These are phyloP conservation scores for Pangasius djambal DNA, from an alignment of 2,797 vertebrate species.

Conservation along the genomic window DNA sequence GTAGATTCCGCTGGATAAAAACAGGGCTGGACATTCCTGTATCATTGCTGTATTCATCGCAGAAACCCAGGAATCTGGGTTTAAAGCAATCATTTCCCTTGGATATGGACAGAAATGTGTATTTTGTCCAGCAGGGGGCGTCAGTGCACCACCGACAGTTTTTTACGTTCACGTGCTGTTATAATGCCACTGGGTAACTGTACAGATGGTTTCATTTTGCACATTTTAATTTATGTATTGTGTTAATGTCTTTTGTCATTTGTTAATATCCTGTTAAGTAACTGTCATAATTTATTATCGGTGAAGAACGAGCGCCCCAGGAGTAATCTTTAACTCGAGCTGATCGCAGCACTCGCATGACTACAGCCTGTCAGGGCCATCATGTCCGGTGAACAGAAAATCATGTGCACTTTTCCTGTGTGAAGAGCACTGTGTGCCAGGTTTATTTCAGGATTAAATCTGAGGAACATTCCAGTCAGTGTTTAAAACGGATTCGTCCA, in stretches of 20 bases:
- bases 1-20: background rate
- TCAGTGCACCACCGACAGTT: slow-evolving; percentile 24
- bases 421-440: slow-evolving; percentile 14
- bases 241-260: slow-evolving; percentile 36
- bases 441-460: slow-evolving; percentile 17
- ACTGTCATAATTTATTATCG: slow-evolving; percentile 44
- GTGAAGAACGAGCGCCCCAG: background rate
- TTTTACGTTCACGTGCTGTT: slow-evolving; percentile 52
- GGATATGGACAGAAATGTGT: background rate
- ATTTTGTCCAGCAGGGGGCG: slow-evolving; percentile 32
- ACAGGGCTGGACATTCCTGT: slow-evolving; percentile 6
- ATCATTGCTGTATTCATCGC: background rate
- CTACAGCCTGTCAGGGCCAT: background rate
- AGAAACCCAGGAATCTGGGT: background rate
- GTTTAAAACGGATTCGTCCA: background rate
- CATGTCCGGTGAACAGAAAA: background rate
- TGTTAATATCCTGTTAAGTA: slow-evolving; percentile 46
- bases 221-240: slow-evolving; percentile 59
- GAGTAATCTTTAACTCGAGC: background rate
- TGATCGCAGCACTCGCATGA: background rate
- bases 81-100: background rate
- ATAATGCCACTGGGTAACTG: slow-evolving; percentile 44
- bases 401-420: background rate
- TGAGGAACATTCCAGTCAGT: slow-evolving; percentile 14
- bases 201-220: slow-evolving; percentile 60